Conservation (phyloP, 2,888 invertebrate genomes). For the Herminia tarsipennalis region DNA sequence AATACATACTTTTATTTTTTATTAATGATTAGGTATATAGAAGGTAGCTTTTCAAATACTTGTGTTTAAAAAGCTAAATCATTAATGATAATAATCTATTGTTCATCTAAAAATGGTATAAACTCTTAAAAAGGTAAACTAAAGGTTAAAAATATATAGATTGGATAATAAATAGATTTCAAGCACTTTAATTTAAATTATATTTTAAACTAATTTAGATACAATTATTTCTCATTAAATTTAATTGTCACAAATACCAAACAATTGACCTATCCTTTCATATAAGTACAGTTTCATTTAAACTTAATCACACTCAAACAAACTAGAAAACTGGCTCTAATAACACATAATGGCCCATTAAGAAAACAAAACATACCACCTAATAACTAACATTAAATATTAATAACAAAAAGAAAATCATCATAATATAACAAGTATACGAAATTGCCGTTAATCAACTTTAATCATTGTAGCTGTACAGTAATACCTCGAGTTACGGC, state of each 20-base stretch:
- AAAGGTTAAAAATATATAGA: too few species aligned
- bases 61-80: too few species aligned
- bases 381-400: slow-evolving; percentile 54
- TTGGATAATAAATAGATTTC: too few species aligned
- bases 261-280: slow-evolving; percentile 8
- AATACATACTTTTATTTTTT: too few species aligned
- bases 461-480: slow-evolving; percentile 62
- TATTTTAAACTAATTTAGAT: too few species aligned
- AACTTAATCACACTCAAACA: slow-evolving; percentile 19
- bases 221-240: too few species aligned
- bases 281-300: slow-evolving; percentile 5
- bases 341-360: slow-evolving; percentile 30
- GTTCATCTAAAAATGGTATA: too few species aligned
- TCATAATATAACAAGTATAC: slow-evolving; percentile 67
- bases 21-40: too few species aligned
- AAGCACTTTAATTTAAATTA: too few species aligned
- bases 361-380: slow-evolving; percentile 40
- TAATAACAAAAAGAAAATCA: slow-evolving; percentile 68
- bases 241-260: slow-evolving; percentile 5
- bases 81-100: too few species aligned
- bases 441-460: slow-evolving; percentile 76
- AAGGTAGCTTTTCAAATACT: too few species aligned
- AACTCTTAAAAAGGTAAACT: too few species aligned
- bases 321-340: slow-evolving; percentile 34
- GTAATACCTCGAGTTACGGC: slow-evolving; percentile 1